A percentile compares a stretch with the other conserved stretches of the same genome.
Evolutionary conservation across 2,888 invertebrate species (phyloP).

Genomic region (Zaprionus lineosus): DNA sequence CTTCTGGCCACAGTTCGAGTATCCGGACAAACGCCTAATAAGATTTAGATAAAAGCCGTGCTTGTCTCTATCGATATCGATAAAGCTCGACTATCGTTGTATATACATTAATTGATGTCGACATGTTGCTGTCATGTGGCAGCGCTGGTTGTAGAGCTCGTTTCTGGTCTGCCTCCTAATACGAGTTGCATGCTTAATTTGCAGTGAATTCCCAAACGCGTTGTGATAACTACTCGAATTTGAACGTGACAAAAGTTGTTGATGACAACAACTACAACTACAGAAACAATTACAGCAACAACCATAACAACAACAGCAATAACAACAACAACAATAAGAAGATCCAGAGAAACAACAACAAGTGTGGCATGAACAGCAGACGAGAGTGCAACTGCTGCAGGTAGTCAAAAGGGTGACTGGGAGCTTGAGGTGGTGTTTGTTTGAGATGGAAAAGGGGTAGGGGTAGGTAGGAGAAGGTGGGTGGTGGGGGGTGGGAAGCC

Average conservation of each 20-base stretch:
- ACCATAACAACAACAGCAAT: conserved; percentile 15
- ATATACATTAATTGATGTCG: neutral
- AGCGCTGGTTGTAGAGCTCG: neutral
- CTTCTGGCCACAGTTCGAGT: no score
- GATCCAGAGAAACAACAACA: no score
- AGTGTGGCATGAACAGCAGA: conserved; percentile 1
- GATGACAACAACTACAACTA: conserved; percentile 37
- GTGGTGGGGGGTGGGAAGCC: conserved; percentile 18
- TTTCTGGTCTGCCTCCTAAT: conserved; percentile 5
- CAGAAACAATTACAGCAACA: conserved; percentile 4
- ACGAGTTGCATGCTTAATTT: conserved; percentile 41
- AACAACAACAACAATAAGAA: conserved; percentile 11
- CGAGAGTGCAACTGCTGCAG: conserved; percentile 31
- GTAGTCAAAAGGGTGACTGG: neutral
- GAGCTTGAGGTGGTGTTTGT: neutral
- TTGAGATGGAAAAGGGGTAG: neutral
- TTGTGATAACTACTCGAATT: conserved; percentile 47
- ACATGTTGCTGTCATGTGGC: neutral
- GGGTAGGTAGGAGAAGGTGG: neutral
- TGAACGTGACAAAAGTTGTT: conserved; percentile 55
- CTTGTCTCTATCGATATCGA: neutral
- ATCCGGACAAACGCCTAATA: no score
- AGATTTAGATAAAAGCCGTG: no score
- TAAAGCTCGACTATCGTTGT: neutral
- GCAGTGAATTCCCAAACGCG: conserved; percentile 39